Conservation (phyloP, 2,888 invertebrate genomes). For the Epiperipatus broadwayi region DNA sequence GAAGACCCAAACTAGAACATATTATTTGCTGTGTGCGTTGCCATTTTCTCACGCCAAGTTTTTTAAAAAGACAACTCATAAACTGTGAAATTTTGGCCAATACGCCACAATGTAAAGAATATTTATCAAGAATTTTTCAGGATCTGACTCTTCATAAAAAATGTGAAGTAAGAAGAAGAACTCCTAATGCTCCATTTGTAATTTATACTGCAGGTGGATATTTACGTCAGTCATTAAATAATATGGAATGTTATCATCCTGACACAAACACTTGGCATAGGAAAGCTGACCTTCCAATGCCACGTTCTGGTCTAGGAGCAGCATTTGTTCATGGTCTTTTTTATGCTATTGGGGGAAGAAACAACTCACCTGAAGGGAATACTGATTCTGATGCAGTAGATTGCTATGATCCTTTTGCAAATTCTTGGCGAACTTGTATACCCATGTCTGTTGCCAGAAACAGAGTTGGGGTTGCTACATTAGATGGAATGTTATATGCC, state of each 20-base stretch:
- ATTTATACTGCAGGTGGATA: constrained; percentile 84
- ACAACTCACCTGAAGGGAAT: constrained; percentile 62
- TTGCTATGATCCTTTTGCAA: constrained; percentile 61
- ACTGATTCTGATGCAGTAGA: constrained; percentile 42
- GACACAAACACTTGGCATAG: constrained; percentile 66
- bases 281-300: constrained; percentile 60
- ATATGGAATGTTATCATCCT: constrained; percentile 69
- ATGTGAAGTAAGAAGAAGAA: constrained; percentile 60
- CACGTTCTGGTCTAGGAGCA: constrained; percentile 66
- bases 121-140: constrained; percentile 69
- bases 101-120: constrained; percentile 69
- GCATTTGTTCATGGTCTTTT: constrained; percentile 46
- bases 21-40: constrained; percentile 72
- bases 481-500: constrained; percentile 74
- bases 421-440: constrained; percentile 65
- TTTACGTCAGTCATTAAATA: constrained; percentile 60
- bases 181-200: constrained; percentile 67
- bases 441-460: constrained; percentile 62
- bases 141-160: constrained; percentile 73
- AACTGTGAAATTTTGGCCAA: constrained; percentile 69
- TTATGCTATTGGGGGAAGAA: constrained; percentile 78
- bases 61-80: constrained; percentile 73
- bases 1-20: constrained; percentile 65
- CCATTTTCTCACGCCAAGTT: constrained; percentile 73
- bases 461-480: constrained; percentile 76